phyloP scores from a whole-genome alignment of 1,140 invertebrate species.

The Lasioglossum albipes region DNA sequence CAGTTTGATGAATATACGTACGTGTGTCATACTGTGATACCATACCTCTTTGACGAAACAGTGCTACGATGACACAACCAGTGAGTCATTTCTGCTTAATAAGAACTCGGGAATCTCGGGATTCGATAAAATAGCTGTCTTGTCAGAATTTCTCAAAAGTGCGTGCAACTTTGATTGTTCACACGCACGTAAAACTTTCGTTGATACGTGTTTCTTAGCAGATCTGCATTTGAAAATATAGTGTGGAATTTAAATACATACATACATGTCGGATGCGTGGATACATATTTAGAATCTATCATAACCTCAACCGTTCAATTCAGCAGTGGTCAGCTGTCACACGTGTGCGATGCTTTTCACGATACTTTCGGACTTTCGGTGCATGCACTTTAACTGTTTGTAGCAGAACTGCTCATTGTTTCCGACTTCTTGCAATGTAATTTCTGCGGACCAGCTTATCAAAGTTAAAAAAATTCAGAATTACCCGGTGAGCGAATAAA shows the following conservation, averaged over 20 bases:
- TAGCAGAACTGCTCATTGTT: background rate
- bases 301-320: constrained; percentile 18
- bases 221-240: background rate
- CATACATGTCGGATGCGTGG: background rate
- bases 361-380: no score
- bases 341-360: background rate
- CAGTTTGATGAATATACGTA: constrained; percentile 31
- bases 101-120: constrained; percentile 14
- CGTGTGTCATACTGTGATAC: constrained; percentile 22
- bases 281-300: no score
- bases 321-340: constrained; percentile 13
- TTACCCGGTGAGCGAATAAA: background rate
- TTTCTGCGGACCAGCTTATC: background rate
- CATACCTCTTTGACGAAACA: constrained; percentile 20
- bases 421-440: background rate
- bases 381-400: background rate
- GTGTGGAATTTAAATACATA: background rate
- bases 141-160: background rate
- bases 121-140: background rate
- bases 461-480: background rate
- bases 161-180: background rate
- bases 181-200: background rate
- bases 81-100: constrained; percentile 34
- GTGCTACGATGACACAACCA: constrained; percentile 17
- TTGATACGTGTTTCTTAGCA: background rate